Conservation (phyloP, 2,113 vertebrate genomes). For the Ibidorhyncha struthersii region DNA sequence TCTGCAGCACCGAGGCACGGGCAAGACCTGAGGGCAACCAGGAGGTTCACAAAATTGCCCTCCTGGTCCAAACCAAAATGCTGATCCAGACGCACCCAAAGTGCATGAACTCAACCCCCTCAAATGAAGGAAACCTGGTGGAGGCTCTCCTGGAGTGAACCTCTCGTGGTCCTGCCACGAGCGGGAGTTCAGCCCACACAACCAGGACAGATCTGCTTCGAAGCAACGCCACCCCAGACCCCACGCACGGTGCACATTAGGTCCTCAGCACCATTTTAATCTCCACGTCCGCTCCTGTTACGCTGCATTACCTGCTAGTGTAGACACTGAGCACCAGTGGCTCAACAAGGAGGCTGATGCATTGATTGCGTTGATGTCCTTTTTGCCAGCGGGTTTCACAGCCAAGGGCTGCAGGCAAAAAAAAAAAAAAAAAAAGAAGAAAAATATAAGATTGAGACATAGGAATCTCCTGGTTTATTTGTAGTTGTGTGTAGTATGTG, state of each 20-base stretch:
- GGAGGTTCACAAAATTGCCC: not conserved
- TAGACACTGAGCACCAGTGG: no score
- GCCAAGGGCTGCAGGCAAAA: not conserved
- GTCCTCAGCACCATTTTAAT: not conserved
- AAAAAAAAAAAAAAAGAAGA: not conserved
- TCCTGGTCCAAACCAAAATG: not conserved
- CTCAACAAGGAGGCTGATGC: not conserved
- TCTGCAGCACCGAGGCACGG: not conserved
- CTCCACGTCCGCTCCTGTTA: fast-evolving
- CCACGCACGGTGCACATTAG: fast-evolving
- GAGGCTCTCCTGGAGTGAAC: not conserved
- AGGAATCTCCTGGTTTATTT: not conserved
- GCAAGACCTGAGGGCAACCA: not conserved
- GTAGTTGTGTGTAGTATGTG: not conserved
- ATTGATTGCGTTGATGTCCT: fast-evolving
- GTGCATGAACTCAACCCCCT: fast-evolving
- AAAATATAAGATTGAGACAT: no score
- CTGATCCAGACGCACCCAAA: fast-evolving
- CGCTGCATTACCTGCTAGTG: not conserved
- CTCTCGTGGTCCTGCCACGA: fast-evolving
- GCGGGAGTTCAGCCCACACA: not conserved
- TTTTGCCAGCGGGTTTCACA: not conserved
- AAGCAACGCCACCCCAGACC: not conserved
- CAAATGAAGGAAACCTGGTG: not conserved
- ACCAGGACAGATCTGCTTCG: not conserved